Conservation (phyloP, 37 sponge, comb jelly and placozoan species). For the Diacarnus erythraeanus region DNA sequence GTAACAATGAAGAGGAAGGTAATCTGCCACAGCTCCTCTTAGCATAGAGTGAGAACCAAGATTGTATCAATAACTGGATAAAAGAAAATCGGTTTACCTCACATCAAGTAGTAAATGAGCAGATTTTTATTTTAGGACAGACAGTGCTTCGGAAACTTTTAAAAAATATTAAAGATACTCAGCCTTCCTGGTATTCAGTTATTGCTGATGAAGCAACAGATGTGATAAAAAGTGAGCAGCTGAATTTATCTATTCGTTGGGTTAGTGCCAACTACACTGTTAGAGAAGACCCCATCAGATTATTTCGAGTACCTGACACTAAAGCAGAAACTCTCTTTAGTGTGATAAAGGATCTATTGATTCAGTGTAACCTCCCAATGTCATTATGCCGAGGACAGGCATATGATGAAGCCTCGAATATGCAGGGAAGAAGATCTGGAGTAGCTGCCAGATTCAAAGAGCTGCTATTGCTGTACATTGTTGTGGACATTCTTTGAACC, state of each 20-base stretch:
- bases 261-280: not conserved
- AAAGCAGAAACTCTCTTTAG: not conserved
- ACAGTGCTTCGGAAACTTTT: not conserved
- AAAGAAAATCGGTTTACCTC: not conserved
- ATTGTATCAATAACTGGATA: not conserved
- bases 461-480: not conserved
- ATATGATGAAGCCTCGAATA: not conserved
- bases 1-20: too few relatives aligned
- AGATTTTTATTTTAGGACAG: not conserved
- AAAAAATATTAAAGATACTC: too few relatives aligned
- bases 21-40: too few relatives aligned
- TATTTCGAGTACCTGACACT: not conserved
- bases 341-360: not conserved
- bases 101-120: not conserved
- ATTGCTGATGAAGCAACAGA: not conserved
- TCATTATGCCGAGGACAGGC: not conserved
- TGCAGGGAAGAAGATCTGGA: not conserved
- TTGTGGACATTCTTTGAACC: constrained; percentile 58
- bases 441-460: not conserved
- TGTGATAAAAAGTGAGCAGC: not conserved
- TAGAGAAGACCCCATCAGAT: not conserved
- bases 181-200: not conserved
- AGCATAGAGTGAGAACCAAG: too few relatives aligned
- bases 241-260: too few relatives aligned
- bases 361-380: not conserved